These are phyloP conservation scores for Germaria angustata DNA, from an alignment of 2,888 invertebrate genomes.

Conservation along the genomic window DNA sequence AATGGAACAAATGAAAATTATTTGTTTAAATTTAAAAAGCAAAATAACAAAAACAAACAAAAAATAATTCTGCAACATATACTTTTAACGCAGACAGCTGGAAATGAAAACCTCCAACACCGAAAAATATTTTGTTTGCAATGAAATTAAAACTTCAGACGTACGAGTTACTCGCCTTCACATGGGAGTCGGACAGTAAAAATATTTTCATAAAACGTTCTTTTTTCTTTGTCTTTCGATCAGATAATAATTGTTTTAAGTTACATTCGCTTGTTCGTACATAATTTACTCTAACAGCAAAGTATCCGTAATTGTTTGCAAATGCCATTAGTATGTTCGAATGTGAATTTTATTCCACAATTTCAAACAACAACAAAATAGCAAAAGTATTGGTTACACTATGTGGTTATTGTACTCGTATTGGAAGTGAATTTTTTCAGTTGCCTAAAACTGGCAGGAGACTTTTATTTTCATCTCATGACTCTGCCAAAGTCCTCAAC, in stretches of 20 bases:
- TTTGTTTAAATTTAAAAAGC: not conserved
- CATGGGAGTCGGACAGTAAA: not conserved
- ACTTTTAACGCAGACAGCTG: conserved; percentile 24
- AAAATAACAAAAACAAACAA: not conserved
- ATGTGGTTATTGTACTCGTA: conserved; percentile 15
- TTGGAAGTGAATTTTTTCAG: not conserved
- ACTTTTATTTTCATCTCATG: conserved; percentile 25
- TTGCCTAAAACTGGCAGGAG: conserved; percentile 15
- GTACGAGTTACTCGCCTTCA: conserved; percentile 24
- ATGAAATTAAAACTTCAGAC: conserved; percentile 51
- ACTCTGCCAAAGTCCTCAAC: conserved; percentile 45
- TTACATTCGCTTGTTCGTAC: conserved; percentile 67
- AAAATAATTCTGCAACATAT: not conserved
- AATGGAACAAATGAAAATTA: conserved; percentile 37
- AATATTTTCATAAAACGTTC: conserved; percentile 6
- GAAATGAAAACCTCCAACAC: conserved; percentile 59
- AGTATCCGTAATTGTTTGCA: conserved; percentile 58
- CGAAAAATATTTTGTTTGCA: not conserved
- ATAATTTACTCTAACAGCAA: conserved; percentile 56
- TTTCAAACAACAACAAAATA: not conserved
- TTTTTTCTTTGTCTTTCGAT: conserved; percentile 63
- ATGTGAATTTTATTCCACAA: conserved; percentile 3
- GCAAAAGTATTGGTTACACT: conserved; percentile 57
- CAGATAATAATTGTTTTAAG: conserved; percentile 71
- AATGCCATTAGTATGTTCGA: conserved; percentile 50